Evolutionary conservation across 1,140 invertebrate genomes (phyloP).

Genomic region (Brachionus plicatilis): DNA sequence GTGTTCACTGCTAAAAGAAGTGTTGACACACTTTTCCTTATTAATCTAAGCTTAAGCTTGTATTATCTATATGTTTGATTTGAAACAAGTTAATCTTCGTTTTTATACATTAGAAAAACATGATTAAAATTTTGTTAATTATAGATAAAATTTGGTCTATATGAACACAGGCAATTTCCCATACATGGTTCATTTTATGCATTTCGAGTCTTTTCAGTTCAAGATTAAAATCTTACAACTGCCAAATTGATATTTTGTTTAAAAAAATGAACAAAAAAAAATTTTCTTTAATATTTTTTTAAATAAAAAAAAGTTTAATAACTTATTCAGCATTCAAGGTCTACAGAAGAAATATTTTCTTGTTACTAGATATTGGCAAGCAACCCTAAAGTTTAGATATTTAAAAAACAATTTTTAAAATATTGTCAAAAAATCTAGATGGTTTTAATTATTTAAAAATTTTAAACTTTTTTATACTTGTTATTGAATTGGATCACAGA

Average conservation of each 20-base stretch:
- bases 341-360: too few relatives aligned
- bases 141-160: conserved; percentile 6
- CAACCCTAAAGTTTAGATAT: too few relatives aligned
- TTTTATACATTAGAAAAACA: not conserved
- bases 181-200: not conserved
- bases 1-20: not conserved
- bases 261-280: too few relatives aligned
- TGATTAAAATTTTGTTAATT: conserved; percentile 4
- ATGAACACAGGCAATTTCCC: not conserved
- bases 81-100: conserved; percentile 1
- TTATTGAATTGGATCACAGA: too few relatives aligned
- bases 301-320: too few relatives aligned
- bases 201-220: not conserved
- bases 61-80: not conserved
- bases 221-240: not conserved
- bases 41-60: not conserved
- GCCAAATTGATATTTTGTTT: not conserved
- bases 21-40: conserved; percentile 22
- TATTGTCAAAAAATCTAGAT: too few relatives aligned
- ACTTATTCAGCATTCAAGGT: too few relatives aligned
- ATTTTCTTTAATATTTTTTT: too few relatives aligned
- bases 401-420: too few relatives aligned
- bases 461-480: too few relatives aligned
- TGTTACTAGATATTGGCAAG: too few relatives aligned
- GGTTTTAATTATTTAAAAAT: too few relatives aligned